These are phyloP conservation scores for Cercopithecus neglectus DNA, from an alignment of 2,797 vertebrate species.

Conservation along the genomic window DNA sequence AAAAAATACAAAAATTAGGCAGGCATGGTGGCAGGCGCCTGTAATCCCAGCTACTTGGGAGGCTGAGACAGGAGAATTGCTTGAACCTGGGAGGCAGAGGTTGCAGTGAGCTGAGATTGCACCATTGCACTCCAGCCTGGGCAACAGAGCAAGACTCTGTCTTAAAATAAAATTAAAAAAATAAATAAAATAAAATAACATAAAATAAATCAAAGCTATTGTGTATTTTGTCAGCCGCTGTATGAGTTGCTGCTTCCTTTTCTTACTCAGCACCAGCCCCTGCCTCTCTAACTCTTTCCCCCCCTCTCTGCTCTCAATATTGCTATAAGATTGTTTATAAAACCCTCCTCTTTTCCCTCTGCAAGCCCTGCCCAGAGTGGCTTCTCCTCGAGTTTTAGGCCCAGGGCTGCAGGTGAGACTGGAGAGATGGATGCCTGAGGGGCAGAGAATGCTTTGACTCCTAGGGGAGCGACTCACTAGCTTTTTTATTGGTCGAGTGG, in stretches of 20 bases:
- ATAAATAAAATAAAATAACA: conserved; percentile 18
- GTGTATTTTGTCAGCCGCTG: conserved; percentile 35
- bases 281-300: neutral
- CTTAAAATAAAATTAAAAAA: neutral
- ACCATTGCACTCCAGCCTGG: neutral
- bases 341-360: neutral
- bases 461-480: neutral
- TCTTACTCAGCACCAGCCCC: conserved; percentile 7
- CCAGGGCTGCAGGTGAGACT: neutral
- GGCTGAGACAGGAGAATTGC: neutral
- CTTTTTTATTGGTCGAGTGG: conserved; percentile 23
- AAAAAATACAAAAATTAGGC: neutral
- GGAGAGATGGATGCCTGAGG: neutral
- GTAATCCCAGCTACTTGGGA: neutral
- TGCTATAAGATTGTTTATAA: conserved; percentile 65
- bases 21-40: neutral
- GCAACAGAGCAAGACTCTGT: neutral
- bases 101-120: neutral
- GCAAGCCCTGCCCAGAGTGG: neutral
- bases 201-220: conserved; percentile 58
- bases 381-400: conserved; percentile 4
- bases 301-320: neutral
- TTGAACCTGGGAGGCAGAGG: neutral
- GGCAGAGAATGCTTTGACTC: conserved; percentile 61
- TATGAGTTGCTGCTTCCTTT: conserved; percentile 16